These are phyloP conservation scores for Odontothrips loti DNA, from an alignment of 2,888 invertebrate species.

Conservation along the genomic window DNA sequence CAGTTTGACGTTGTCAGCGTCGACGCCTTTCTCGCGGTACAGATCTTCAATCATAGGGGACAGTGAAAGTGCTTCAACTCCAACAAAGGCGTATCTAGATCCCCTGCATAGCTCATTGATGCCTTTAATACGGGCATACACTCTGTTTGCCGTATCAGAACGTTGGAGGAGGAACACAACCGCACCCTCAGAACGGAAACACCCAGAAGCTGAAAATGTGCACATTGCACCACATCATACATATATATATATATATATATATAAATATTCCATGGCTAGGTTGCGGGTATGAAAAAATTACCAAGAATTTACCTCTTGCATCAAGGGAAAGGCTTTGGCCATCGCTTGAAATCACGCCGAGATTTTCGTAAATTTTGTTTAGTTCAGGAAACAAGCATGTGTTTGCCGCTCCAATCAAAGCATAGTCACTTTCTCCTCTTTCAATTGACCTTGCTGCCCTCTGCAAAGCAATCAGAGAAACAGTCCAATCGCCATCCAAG, in stretches of 20 bases:
- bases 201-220: background rate
- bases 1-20: background rate
- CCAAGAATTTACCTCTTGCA: background rate
- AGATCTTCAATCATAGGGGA: background rate
- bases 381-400: slow-evolving; percentile 1
- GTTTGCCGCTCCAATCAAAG: background rate
- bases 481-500: background rate
- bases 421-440: background rate
- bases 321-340: background rate
- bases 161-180: slow-evolving; percentile 6
- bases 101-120: background rate
- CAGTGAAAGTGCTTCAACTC: background rate
- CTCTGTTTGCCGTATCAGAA: background rate
- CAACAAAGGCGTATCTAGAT: background rate
- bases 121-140: background rate
- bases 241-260: too few species aligned
- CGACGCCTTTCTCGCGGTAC: background rate
- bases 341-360: background rate
- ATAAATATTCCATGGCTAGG: too few species aligned
- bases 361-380: slow-evolving; percentile 1
- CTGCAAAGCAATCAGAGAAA: background rate
- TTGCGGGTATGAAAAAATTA: too few species aligned
- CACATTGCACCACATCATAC: too few species aligned
- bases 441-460: background rate
- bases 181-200: background rate